Conservation (phyloP, 1,140 invertebrate genomes). For the Leptonema lineaticorne region DNA sequence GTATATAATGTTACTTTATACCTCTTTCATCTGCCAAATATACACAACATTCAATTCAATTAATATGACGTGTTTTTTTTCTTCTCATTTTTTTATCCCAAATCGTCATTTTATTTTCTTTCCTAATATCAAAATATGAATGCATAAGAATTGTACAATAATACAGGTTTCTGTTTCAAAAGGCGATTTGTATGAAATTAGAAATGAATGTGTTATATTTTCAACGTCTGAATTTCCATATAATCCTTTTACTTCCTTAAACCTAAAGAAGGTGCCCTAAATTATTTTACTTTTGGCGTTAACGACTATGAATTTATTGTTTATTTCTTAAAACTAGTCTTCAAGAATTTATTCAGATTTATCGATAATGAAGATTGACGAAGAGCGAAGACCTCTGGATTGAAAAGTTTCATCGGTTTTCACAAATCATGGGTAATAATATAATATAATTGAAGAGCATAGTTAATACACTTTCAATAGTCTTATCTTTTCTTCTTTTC, state of each 20-base stretch:
- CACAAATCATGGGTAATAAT: conserved; percentile 6
- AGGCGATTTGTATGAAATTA: too few relatives aligned
- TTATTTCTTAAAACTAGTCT: not conserved
- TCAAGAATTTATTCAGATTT: not conserved
- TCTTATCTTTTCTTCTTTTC: not conserved
- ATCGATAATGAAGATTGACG: not conserved
- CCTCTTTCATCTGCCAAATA: too few relatives aligned
- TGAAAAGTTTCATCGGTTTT: not conserved
- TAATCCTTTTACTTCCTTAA: too few relatives aligned
- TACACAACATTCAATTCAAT: too few relatives aligned
- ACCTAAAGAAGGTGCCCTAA: too few relatives aligned
- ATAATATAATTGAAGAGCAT: not conserved
- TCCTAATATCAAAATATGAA: too few relatives aligned
- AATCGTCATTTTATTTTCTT: not conserved
- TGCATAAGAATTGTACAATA: not conserved
- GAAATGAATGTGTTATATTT: too few relatives aligned
- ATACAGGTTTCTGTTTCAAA: too few relatives aligned
- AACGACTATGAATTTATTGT: conserved; percentile 9
- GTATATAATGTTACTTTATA: too few relatives aligned
- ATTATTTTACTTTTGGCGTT: too few relatives aligned
- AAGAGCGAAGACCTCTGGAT: not conserved
- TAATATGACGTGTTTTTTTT: too few relatives aligned
- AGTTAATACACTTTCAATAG: not conserved
- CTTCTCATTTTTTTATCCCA: not conserved
- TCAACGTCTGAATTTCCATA: too few relatives aligned